Base-by-base conservation (phyloP, 2,888 invertebrate species). In the Cheilosia impressa region DNA sequence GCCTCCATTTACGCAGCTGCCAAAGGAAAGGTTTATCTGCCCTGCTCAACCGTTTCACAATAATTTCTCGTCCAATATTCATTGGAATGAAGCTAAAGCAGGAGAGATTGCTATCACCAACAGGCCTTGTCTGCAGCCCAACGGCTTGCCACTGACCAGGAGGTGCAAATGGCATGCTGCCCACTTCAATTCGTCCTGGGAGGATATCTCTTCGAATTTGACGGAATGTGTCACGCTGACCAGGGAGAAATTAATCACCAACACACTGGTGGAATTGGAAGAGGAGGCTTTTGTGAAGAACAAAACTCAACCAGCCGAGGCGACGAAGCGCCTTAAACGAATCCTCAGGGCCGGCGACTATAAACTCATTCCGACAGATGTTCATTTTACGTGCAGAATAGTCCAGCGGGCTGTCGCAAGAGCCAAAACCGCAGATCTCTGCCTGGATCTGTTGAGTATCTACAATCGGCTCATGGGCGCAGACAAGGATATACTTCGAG, bases 91-190 rank as follows among this genome's bases (percentile, higher is more conserved):
- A 19, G 77, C 53, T 0, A n/a, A 34, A 22, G 58, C 52, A 5
- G 77, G 65, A n/a, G 24, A 17, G 15, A 17, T 31, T 19, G 62
- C 71, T 3, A 77, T 66, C 9, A 79, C 84, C 4, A 71, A 75
- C 19, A 52, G 19, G 17, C 76, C 72, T 17, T 95, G 95, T 87
- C 90, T 95, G 41, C 93, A 93, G 89, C 89, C 90, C 4, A 93
- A 94, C 88, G 94, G 94, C 1, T 90, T 94, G 69, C 95, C 95
- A 1, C 93, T 94, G 9, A 93, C 93, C 27, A 92, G 95, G 87
- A 91, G 91, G 53, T 96, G 95, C 88, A 78, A 88, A 6, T 94
- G 95, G n/a, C 92, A 93, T 1, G 88, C 22, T 15, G 5, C 91
- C 6, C 94, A 94, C n/a, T 93, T 10, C 5, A 7, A 13, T 15